Conservation (phyloP, 2,888 invertebrate species). For the Thecophora atra region DNA sequence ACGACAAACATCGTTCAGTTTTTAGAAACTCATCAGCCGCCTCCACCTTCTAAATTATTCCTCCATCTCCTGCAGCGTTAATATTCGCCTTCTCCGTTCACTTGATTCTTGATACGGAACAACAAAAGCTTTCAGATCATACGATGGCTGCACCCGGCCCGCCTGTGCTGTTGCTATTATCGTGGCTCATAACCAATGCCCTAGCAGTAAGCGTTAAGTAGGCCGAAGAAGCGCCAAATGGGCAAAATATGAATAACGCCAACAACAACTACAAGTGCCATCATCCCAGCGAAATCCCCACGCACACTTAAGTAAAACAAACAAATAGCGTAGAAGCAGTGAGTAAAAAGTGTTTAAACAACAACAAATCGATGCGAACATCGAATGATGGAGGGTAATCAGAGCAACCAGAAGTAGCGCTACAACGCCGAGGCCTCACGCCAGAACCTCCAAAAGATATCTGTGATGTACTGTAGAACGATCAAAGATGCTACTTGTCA, state of each 20-base stretch:
- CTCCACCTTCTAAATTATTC: neutral
- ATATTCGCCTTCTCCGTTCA: no score
- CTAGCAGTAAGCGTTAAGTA: constrained; percentile 31
- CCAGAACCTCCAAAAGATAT: no score
- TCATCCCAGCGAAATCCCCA: neutral
- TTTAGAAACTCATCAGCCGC: constrained; percentile 47
- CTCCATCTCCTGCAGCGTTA: neutral
- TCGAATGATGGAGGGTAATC: no score
- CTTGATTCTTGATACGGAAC: no score
- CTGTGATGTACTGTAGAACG: no score
- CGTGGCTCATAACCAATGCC: constrained; percentile 53
- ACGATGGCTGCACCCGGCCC: no score
- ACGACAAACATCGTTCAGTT: neutral
- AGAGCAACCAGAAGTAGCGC: no score
- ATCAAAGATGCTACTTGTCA: no score
- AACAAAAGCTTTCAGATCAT: neutral
- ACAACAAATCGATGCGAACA: no score
- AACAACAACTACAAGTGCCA: constrained; percentile 29
- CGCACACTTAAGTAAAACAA: neutral
- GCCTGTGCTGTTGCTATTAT: no score
- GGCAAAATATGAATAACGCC: neutral
- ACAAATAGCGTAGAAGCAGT: neutral
- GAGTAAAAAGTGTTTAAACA: no score
- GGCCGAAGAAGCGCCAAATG: neutral
- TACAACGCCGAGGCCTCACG: no score